Conservation (phyloP, 2,113 vertebrate genomes). For the Otolemur garnettii region DNA sequence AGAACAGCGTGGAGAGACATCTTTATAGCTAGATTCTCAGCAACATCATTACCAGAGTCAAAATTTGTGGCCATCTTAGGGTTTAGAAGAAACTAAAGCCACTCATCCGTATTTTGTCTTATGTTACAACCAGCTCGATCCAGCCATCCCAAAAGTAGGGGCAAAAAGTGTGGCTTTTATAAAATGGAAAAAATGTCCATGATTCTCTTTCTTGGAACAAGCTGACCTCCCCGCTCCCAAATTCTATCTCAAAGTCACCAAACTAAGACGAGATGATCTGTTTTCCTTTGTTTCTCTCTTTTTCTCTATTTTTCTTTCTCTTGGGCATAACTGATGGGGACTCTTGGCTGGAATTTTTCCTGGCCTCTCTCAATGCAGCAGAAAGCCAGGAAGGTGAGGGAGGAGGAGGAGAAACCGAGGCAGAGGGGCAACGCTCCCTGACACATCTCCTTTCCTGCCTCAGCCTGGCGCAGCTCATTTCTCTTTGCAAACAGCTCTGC, state of each 20-base stretch:
- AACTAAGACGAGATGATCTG: not conserved
- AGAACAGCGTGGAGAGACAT: not conserved
- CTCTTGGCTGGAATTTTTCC: not conserved
- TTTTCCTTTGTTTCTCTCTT: not conserved
- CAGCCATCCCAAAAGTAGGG: not conserved
- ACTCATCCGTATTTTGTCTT: not conserved
- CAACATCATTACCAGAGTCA: not conserved
- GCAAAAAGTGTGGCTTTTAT: not conserved
- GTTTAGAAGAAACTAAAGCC: not conserved
- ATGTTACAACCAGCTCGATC: not conserved
- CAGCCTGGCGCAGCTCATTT: not conserved
- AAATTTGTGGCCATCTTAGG: constrained; percentile 54
- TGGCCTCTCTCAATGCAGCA: not conserved
- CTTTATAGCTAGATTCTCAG: not conserved
- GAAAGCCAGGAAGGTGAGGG: not conserved
- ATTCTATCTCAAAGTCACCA: not conserved
- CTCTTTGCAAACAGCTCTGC: not conserved
- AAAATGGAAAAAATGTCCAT: not conserved
- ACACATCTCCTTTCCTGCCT: not conserved
- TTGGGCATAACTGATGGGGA: not conserved
- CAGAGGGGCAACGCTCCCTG: not conserved
- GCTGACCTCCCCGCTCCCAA: rapidly evolving
- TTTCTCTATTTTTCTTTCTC: not conserved
- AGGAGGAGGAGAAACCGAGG: not conserved
- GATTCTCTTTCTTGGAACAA: constrained; percentile 31